phyloP scores from a whole-genome alignment of 53 echinoderm and acorn worm species.

The Temnopleurus reevesii region DNA sequence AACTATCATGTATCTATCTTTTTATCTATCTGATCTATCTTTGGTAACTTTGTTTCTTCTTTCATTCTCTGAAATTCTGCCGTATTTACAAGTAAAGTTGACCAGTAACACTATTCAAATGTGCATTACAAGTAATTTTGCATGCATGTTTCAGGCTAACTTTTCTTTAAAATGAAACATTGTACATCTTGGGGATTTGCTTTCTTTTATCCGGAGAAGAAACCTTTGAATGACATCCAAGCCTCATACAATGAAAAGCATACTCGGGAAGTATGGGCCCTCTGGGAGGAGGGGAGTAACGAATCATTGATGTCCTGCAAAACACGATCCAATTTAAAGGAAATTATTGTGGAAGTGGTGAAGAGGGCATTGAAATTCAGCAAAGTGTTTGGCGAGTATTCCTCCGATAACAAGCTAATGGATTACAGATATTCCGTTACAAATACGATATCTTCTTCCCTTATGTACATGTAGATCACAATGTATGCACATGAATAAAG shows the following conservation, averaged over 20 bases:
- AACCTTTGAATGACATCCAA: neutral
- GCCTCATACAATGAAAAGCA: neutral
- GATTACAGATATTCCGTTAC: slow-evolving; percentile 18
- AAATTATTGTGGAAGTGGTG: neutral
- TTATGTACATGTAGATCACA: slow-evolving; percentile 18
- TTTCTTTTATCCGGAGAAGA: neutral
- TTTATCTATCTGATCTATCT: no score
- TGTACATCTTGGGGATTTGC: neutral
- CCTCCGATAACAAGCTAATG: slow-evolving; percentile 31
- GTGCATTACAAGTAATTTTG: no score
- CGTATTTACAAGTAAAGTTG: no score
- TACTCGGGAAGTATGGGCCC: neutral
- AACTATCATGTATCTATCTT: no score
- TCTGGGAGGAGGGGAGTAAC: neutral
- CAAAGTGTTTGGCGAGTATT: slow-evolving; percentile 24
- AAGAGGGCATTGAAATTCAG: slow-evolving; percentile 34
- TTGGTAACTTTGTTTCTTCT: no score
- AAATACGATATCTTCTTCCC: slow-evolving; percentile 16
- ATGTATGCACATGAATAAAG: slow-evolving; percentile 19
- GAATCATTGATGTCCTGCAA: neutral
- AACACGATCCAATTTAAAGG: slow-evolving; percentile 16
- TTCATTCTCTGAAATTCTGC: no score
- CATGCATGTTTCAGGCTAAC: neutral
- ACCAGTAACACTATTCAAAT: no score
- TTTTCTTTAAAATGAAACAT: neutral